phyloP scores from a whole-genome alignment of 1,140 invertebrate species.

The Carposina sasakii region DNA sequence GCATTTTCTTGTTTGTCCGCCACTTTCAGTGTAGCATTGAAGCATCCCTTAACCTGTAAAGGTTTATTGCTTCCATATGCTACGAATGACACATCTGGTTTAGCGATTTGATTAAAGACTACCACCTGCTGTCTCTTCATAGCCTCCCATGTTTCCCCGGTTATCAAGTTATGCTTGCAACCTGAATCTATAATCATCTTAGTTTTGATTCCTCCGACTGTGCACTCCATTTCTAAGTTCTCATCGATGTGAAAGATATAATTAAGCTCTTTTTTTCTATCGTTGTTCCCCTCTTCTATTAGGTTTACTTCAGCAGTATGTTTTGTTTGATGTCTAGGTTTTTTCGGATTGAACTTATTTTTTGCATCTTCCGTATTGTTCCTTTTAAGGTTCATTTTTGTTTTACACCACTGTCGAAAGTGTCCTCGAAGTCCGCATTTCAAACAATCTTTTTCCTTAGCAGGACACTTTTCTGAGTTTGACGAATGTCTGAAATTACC shows the following conservation, averaged over 20 bases:
- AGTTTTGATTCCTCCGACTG: not conserved
- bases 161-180: not conserved
- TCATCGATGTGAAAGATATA: not conserved
- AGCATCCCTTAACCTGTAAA: conserved; percentile 8
- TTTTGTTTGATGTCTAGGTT: not conserved
- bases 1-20: not conserved
- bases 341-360: not conserved
- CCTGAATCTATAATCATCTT: not conserved
- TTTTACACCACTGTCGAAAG: not conserved
- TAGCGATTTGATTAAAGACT: not conserved
- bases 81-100: conserved; percentile 19
- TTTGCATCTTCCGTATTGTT: too few relatives aligned
- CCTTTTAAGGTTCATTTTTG: not conserved
- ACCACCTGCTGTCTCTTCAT: not conserved
- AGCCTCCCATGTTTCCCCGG: not conserved
- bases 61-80: conserved; percentile 12
- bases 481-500: not conserved
- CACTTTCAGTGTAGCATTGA: conserved; percentile 7
- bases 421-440: not conserved
- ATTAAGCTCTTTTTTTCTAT: too few relatives aligned
- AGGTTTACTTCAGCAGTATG: not conserved
- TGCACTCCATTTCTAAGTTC: not conserved
- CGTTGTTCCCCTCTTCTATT: not conserved
- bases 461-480: not conserved
- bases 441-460: not conserved